Evolutionary conservation across 2,888 invertebrate species (phyloP), one percentile per base, ranked within the genome.

Genomic region (Epinotia bilunana): DNA sequence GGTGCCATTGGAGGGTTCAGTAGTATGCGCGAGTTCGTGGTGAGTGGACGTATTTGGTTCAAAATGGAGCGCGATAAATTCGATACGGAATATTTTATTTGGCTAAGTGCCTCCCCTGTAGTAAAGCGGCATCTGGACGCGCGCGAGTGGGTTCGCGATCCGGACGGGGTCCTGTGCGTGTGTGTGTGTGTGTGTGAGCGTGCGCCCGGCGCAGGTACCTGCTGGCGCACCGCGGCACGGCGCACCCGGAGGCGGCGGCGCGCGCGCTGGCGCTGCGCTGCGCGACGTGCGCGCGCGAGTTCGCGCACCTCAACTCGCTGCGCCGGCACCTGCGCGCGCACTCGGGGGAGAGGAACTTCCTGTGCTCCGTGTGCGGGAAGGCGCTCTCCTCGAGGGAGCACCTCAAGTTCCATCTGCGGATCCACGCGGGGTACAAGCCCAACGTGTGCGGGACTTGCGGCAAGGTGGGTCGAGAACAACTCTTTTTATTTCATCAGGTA

Each of bases 391-490:
- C 94, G 74, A 88, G 95, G 61, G 95, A 95, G 53, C 95, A 95
- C 80, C 91, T 95, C 79, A 95, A 95, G 85, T 95, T 95, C 83
- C 95, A 95, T 83, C 91, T 95, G 77, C 88, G 95, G 55, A 95
- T 95, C 67, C 95, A 95, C 84, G 95, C 95, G 1, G 95, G 95
- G 0, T 95, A 95, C 87, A 95, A 95, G 86, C 95, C 95, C 0
- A 94, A 95, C 81, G 92, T 95, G 1, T 95, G 95, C 90, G 94
- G 94, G 72, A 90, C 90, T 0, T 94, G 94, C 83, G 93, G 94
- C 63, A 95, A 95, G 18, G 65, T 65, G 0, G 2, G 64, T n/a
- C n/a, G n/a, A n/a, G n/a, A n/a, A n/a, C n/a, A n/a, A n/a, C n/a
- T n/a, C n/a, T n/a, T n/a, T n/a, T n/a, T n/a, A n/a, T n/a, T n/a